Percentiles rank a stretch among this genome's conserved stretches.
These are phyloP conservation scores for Lycopodina hypogea DNA, from an alignment of 37 sponge, comb jelly and placozoan species.

Conservation along the genomic window DNA sequence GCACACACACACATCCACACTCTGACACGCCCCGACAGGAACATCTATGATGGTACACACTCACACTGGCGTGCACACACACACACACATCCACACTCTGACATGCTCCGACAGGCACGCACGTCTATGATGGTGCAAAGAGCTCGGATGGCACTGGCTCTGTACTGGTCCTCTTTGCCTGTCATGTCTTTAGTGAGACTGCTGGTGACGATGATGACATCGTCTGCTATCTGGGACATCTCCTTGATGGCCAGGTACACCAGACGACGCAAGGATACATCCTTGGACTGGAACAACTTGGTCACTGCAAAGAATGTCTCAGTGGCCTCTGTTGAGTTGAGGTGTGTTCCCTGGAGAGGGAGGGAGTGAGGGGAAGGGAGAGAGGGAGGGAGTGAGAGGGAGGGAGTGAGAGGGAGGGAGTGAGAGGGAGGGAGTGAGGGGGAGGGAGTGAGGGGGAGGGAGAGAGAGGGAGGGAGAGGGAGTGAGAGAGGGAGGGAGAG, in stretches of 20 bases:
- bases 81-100: background rate
- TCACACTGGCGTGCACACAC: background rate
- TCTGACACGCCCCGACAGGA: background rate
- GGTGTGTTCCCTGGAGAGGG: constrained; percentile 57
- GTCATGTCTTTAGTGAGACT: constrained; percentile 97
- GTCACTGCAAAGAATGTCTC: constrained; percentile 96
- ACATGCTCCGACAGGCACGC: constrained; percentile 1
- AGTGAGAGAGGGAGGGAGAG: no score
- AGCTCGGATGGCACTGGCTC: constrained; percentile 86
- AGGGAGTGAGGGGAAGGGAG: background rate
- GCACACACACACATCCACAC: background rate
- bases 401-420: no score
- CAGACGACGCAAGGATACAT: constrained; percentile 79
- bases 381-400: no score
- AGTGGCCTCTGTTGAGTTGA: constrained; percentile 84
- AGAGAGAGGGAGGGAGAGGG: background rate
- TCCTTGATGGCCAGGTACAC: constrained; percentile 85
- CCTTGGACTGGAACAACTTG: constrained; percentile 92
- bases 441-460: no score
- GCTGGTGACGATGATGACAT: constrained; percentile 99
- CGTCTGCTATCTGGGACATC: constrained; percentile 83
- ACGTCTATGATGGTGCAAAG: constrained; percentile 92
- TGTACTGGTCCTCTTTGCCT: constrained; percentile 93
- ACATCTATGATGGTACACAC: background rate
- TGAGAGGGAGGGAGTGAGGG: no score